Evolutionary conservation across 2,797 vertebrate species (phyloP).

Genomic region (Strix occidentalis): DNA sequence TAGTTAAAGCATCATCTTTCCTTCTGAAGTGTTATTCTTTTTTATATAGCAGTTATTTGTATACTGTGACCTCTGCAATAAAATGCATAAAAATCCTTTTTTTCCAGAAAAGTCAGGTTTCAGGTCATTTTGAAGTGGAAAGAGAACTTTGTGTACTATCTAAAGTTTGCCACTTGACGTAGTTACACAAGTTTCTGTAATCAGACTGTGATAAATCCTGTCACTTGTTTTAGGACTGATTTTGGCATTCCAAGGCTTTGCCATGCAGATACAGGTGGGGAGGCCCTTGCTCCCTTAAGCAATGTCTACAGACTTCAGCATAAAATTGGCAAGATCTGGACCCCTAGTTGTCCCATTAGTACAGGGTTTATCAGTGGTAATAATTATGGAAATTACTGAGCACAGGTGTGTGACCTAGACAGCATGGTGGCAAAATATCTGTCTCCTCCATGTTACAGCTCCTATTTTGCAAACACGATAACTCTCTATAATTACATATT

Average conservation of each 20-base stretch:
- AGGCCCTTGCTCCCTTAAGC: not conserved
- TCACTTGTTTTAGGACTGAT: not conserved
- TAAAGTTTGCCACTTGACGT: not conserved
- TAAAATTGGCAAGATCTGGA: not conserved
- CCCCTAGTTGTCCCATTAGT: not conserved
- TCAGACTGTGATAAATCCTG: not conserved
- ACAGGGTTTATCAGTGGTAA: not conserved
- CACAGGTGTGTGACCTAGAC: not conserved
- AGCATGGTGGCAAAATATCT: not conserved
- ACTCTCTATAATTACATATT: not conserved
- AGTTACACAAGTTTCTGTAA: not conserved
- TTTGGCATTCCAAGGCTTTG: not conserved
- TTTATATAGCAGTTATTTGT: not conserved
- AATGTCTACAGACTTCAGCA: not conserved
- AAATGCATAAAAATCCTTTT: not conserved
- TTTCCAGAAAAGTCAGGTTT: not conserved
- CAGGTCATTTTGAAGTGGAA: not conserved
- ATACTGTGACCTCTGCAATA: not conserved
- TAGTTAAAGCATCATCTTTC: not conserved
- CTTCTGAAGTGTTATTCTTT: not conserved
- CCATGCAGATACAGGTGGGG: fast-evolving
- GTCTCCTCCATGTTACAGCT: not conserved
- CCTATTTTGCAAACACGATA: not conserved
- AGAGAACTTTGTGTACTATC: not conserved
- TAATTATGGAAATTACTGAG: not conserved